Evolutionary conservation across 2,797 vertebrate genomes (phyloP).

Genomic region (Rhabdomys pumilio): DNA sequence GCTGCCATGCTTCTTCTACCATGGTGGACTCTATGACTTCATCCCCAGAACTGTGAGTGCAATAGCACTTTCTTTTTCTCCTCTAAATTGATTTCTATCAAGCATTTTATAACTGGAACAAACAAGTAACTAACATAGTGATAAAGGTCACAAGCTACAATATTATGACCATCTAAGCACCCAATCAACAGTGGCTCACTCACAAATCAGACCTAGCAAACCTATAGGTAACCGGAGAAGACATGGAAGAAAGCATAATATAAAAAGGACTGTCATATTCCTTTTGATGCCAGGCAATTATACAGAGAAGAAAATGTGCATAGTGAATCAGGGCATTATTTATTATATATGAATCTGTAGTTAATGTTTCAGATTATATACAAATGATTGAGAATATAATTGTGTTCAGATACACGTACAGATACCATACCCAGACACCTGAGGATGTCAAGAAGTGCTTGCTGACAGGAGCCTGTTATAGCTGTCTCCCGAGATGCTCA

Average conservation of each 20-base stretch:
- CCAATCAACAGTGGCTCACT: neutral
- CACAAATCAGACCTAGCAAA: slow-evolving; percentile 10
- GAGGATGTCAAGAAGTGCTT: too few species aligned
- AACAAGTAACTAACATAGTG: neutral
- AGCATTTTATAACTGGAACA: neutral
- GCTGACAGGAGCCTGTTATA: too few species aligned
- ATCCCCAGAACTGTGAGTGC: too few species aligned
- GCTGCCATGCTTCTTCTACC: too few species aligned
- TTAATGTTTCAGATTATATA: neutral
- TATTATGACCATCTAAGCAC: neutral
- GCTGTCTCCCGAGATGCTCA: too few species aligned
- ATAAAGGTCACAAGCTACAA: neutral
- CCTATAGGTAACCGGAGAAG: neutral
- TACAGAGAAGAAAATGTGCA: neutral
- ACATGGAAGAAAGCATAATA: neutral
- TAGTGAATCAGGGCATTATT: neutral
- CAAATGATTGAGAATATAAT: neutral
- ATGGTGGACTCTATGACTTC: neutral
- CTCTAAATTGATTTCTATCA: neutral
- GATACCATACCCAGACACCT: too few species aligned
- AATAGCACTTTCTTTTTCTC: too few species aligned
- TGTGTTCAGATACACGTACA: neutral
- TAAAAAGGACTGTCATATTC: neutral
- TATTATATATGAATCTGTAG: neutral
- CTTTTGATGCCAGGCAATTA: neutral